A percentile compares a stretch with the other conserved stretches of the same genome.
Evolutionary conservation across 2,113 vertebrate species (phyloP).

Genomic region (Garra rufa): DNA sequence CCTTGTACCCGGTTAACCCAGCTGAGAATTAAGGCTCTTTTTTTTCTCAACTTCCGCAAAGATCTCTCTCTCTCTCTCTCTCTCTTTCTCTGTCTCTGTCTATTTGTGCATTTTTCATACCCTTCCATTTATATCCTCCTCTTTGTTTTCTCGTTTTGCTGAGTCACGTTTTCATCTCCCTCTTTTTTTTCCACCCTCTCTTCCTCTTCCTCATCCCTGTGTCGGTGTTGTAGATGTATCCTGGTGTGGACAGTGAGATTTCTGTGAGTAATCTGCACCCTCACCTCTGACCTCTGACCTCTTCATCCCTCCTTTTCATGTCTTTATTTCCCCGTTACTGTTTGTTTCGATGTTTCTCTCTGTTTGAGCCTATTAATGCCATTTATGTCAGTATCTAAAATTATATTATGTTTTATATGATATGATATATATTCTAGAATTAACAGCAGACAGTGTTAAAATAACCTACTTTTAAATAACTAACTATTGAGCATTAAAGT

Average conservation of each 20-base stretch:
- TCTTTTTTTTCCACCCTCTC: constrained; percentile 55
- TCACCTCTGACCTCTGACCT: constrained; percentile 33
- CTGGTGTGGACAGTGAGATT: constrained; percentile 82
- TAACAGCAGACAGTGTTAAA: no score
- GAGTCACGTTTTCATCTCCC: constrained; percentile 19
- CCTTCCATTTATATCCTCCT: constrained; percentile 46
- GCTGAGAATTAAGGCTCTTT: not conserved
- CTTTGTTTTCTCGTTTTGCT: constrained; percentile 13
- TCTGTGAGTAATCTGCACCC: constrained; percentile 80
- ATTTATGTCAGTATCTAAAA: not conserved
- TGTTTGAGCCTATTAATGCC: not conserved
- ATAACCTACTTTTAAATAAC: no score
- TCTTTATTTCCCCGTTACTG: not conserved
- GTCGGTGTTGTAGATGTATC: constrained; percentile 80
- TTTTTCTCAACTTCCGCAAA: not conserved
- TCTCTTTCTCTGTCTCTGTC: not conserved
- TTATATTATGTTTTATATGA: no score
- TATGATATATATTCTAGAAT: no score
- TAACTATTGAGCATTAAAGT: not conserved
- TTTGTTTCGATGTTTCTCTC: not conserved
- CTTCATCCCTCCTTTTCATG: constrained; percentile 49
- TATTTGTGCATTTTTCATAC: not conserved
- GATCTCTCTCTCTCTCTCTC: not conserved
- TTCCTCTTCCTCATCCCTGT: constrained; percentile 60
- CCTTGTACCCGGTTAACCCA: not conserved